Evolutionary conservation across 2,888 invertebrate genomes (phyloP).

Genomic region (Buathra laborator): DNA sequence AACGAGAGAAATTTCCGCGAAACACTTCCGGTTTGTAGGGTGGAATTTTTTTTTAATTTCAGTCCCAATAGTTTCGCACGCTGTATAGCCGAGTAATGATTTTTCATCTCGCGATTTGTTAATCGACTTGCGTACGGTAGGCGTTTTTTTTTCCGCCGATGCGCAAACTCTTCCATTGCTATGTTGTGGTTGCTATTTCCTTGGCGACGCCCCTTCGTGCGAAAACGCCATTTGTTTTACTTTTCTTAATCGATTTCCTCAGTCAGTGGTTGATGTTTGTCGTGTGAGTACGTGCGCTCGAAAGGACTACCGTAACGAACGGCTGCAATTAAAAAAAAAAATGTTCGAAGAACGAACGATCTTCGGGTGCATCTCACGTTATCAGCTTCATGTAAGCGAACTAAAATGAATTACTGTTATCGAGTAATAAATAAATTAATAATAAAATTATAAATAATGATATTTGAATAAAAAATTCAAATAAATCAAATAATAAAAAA

Average conservation of each 20-base stretch:
- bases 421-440: no score
- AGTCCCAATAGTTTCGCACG: no score
- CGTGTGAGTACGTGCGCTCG: background rate
- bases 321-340: background rate
- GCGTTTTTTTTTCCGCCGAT: no score
- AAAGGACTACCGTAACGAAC: background rate
- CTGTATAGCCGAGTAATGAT: background rate
- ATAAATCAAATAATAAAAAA: no score
- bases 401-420: no score
- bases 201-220: background rate
- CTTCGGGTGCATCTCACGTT: no score
- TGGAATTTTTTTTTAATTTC: background rate
- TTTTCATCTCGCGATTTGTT: background rate
- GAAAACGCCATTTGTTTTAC: background rate
- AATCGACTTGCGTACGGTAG: background rate
- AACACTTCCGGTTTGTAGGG: background rate
- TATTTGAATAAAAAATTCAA: no score
- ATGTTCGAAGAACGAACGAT: background rate
- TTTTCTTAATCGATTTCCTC: background rate
- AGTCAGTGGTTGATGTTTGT: background rate
- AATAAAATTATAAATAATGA: no score
- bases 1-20: background rate
- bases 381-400: no score
- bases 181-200: background rate
- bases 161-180: background rate